These are phyloP conservation scores for Calephelis virginiensis DNA, from an alignment of 1,140 invertebrate genomes.

Conservation along the genomic window DNA sequence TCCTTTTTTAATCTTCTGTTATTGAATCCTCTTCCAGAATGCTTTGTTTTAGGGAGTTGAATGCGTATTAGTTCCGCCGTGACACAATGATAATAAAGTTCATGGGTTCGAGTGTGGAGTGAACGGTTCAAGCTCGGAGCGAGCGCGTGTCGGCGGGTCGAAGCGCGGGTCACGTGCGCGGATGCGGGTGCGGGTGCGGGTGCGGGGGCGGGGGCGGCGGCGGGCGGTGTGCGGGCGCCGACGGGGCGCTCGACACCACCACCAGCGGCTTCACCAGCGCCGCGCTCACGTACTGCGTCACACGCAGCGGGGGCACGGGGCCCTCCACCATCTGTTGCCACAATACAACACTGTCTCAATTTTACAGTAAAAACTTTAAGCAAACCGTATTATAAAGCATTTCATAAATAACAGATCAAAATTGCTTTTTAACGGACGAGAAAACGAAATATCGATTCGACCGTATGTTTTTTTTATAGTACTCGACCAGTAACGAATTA, in stretches of 20 bases:
- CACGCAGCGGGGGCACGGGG: constrained; percentile 50
- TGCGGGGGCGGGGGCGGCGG: constrained; percentile 27
- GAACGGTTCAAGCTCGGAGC: not conserved
- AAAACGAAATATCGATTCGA: too few relatives aligned
- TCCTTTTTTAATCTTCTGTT: too few relatives aligned
- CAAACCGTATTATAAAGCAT: too few relatives aligned
- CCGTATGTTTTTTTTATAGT: too few relatives aligned
- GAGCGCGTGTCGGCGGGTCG: not conserved
- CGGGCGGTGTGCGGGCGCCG: constrained; percentile 17
- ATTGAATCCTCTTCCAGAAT: too few relatives aligned
- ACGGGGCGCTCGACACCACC: constrained; percentile 43
- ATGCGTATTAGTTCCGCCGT: too few relatives aligned
- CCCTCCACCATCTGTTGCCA: constrained; percentile 53
- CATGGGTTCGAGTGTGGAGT: not conserved
- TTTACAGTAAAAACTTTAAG: too few relatives aligned
- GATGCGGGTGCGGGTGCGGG: constrained; percentile 23
- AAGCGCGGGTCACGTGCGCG: constrained; percentile 21
- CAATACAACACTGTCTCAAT: not conserved
- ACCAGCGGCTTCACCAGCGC: constrained; percentile 64
- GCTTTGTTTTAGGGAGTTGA: too few relatives aligned
- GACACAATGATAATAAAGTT: too few relatives aligned
- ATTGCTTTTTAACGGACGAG: too few relatives aligned
- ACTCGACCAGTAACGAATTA: too few relatives aligned
- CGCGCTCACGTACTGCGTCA: constrained; percentile 64
- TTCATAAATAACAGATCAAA: too few relatives aligned